Percentiles rank a stretch among this genome's conserved stretches.
Conservation (phyloP, 2,888 invertebrate species). For the Gisinianus flammeolus region DNA sequence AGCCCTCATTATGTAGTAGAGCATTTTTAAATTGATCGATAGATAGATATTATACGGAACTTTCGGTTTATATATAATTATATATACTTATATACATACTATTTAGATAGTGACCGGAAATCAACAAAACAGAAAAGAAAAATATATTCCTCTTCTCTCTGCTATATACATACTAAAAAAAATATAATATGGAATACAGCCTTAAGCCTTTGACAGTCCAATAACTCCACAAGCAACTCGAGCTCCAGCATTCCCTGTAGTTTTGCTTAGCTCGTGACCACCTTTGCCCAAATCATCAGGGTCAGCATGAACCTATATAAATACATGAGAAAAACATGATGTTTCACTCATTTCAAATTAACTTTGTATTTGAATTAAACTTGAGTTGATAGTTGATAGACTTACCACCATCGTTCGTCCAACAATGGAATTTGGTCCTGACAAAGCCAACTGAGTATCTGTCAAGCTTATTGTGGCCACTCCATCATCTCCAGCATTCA, state of each 20-base stretch:
- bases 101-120: no score
- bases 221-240: constrained; percentile 89
- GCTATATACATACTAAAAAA: not conserved
- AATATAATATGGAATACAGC: constrained; percentile 63
- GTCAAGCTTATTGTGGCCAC: constrained; percentile 71
- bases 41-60: no score
- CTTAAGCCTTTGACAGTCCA: no score
- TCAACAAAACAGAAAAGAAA: constrained; percentile 4
- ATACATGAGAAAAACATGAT: not conserved
- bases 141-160: constrained; percentile 1
- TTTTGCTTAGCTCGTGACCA: constrained; percentile 88
- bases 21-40: no score
- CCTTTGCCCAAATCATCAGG: constrained; percentile 92
- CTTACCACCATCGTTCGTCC: constrained; percentile 79
- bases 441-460: constrained; percentile 71
- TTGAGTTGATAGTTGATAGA: no score
- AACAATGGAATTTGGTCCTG: constrained; percentile 73
- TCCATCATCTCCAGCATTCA: constrained; percentile 70
- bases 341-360: not conserved
- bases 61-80: no score
- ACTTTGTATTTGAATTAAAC: not conserved
- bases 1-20: no score
- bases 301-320: constrained; percentile 78
- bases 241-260: constrained; percentile 93
- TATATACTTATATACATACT: no score